These are phyloP conservation scores for Meriones unguiculatus DNA, from an alignment of 2,113 vertebrate genomes.

Conservation along the genomic window DNA sequence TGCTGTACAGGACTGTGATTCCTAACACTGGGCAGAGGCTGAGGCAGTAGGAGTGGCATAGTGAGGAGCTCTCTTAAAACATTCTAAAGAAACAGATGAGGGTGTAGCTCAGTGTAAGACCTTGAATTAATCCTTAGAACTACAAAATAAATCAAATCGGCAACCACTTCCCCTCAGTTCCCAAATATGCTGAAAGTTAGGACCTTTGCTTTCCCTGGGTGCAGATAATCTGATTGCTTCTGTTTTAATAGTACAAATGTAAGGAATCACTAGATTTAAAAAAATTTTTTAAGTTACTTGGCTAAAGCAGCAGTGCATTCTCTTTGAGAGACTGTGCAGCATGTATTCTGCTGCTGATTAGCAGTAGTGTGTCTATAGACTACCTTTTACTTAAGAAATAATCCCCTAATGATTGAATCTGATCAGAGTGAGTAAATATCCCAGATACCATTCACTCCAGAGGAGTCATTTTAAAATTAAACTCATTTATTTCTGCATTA, in stretches of 20 bases:
- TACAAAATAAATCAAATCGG: background rate
- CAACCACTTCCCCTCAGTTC: background rate
- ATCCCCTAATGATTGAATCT: conserved; percentile 37
- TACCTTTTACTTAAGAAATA: background rate
- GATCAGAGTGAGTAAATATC: conserved; percentile 28
- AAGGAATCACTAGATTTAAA: background rate
- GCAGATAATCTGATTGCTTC: background rate
- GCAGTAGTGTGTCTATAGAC: background rate
- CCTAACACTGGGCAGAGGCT: background rate
- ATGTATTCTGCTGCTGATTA: background rate
- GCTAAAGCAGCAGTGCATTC: background rate
- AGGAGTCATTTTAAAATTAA: background rate
- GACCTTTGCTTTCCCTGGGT: background rate
- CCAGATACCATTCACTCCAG: conserved; percentile 7
- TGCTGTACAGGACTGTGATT: background rate
- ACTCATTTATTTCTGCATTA: conserved; percentile 46
- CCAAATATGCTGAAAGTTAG: background rate
- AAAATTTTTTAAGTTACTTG: background rate
- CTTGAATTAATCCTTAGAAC: background rate
- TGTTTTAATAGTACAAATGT: background rate
- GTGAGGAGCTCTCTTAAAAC: background rate
- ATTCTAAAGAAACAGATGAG: background rate
- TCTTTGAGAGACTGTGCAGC: conserved; percentile 15
- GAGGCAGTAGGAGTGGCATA: background rate
- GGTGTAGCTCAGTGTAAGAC: background rate